Percentiles rank a stretch among this genome's conserved stretches.
Conservation (phyloP, 2,113 vertebrate species). For the Cyanistes caeruleus region DNA sequence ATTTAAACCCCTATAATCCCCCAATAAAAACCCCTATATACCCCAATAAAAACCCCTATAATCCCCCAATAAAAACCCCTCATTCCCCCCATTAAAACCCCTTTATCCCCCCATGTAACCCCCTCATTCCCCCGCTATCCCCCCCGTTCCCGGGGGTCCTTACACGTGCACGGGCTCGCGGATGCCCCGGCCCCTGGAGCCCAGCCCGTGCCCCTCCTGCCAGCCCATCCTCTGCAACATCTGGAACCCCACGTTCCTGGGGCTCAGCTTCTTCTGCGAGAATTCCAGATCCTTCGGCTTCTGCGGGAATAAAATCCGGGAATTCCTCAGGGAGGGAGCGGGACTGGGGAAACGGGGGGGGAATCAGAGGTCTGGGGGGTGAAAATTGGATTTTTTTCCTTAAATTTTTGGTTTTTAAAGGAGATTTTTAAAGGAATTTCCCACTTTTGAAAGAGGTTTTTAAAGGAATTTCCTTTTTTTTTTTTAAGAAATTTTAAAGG, state of each 20-base stretch:
- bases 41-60: not conserved
- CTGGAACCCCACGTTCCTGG: conserved; percentile 93
- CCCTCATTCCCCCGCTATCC: too few relatives aligned
- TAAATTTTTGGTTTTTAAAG: not conserved
- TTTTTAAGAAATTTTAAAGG: too few relatives aligned
- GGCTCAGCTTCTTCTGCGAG: conserved; percentile 84
- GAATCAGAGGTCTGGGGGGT: too few relatives aligned
- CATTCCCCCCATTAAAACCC: not conserved
- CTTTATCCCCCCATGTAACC: too few relatives aligned
- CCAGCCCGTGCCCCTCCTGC: conserved; percentile 93
- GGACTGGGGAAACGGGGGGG: too few relatives aligned
- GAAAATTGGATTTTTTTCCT: too few relatives aligned
- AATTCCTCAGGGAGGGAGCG: too few relatives aligned
- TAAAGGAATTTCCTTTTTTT: too few relatives aligned
- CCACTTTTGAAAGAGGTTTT: not conserved
- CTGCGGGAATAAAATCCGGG: not conserved
- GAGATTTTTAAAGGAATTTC: not conserved
- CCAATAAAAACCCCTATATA: not conserved
- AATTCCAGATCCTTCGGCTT: conserved; percentile 68
- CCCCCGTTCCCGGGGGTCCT: not conserved
- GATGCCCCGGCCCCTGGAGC: conserved; percentile 29
- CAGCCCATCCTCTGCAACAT: conserved; percentile 99
- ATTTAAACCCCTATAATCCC: too few relatives aligned
- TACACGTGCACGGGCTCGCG: not conserved
- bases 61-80: not conserved